Evolutionary conservation across 2,888 invertebrate species (phyloP), one percentile per base, ranked within the genome.

Genomic region (Ornithoptera priamus): DNA sequence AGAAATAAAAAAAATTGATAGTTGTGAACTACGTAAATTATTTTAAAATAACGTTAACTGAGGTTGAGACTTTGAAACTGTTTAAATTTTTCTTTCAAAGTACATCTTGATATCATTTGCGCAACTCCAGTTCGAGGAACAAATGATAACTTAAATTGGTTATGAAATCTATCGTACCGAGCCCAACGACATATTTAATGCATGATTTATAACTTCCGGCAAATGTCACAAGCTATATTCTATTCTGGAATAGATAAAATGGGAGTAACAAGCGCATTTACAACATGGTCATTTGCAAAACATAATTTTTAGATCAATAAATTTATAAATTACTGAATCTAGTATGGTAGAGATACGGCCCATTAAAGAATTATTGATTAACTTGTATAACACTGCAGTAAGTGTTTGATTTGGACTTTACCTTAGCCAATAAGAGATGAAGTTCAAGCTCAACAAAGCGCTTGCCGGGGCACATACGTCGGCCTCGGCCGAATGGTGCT

Each of bases 391-490:
- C 10, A 10, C 10, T 39, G 1, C 39, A 39, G 39, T 39, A 39
- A 39, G 39, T 10, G 6, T 39, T 39, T 10, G 39, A 50, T 17
- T 15, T 50, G 5, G 15, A 61, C 22, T 17, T 17, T 77, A 96
- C 96, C 94, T 96, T 95, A 36, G 96, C 96, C 24, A 97, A 87
- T 71, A 96, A 88, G 67, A 97, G 89, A 72, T 96, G 95, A 22
- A 97, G 88, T 76, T 96, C 96, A 75, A 96, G 94, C 78, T 97
- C 96, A 3, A 97, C 96, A 81, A 97, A 97, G 71, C 97, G 92
- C 86, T 97, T 97, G 62, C 97, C 97, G 0, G 97, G 97, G 81
- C 97, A 97, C 87, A 96, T 96, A 62, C 97, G 93, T 66, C 95
- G 94, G 0, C 97, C 97, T 56, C 94, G 90, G 0, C 97, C 97